These are phyloP conservation scores for Nylanderia fulva DNA, from an alignment of 1,140 invertebrate species.

Conservation along the genomic window DNA sequence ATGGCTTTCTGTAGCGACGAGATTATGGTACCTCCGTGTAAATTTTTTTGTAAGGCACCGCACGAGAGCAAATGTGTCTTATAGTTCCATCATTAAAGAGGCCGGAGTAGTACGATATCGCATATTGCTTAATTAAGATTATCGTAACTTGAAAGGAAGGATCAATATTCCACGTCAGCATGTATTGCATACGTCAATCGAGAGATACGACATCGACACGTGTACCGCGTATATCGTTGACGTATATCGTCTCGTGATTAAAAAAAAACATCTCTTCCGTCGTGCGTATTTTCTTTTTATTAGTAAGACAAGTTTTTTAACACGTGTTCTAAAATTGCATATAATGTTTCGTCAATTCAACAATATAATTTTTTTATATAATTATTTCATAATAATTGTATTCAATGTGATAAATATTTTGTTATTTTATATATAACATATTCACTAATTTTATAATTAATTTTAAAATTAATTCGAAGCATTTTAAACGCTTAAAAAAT, in stretches of 20 bases:
- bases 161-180: slow-evolving; percentile 1
- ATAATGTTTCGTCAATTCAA: background rate
- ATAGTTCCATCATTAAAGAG: slow-evolving; percentile 41
- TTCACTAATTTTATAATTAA: too few species aligned
- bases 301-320: background rate
- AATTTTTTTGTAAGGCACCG: slow-evolving; percentile 11
- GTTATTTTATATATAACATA: too few species aligned
- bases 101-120: slow-evolving; percentile 35
- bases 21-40: slow-evolving; percentile 6
- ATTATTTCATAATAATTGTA: too few species aligned
- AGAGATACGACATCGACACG: slow-evolving; percentile 6
- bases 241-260: background rate
- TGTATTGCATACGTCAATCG: slow-evolving; percentile 4
- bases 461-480: too few species aligned
- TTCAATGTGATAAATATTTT: too few species aligned
- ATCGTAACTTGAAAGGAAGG: slow-evolving; percentile 44
- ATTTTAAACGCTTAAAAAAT: background rate
- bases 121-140: slow-evolving; percentile 55
- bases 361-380: too few species aligned
- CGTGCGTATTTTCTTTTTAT: background rate
- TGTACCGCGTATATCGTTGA: too few species aligned
- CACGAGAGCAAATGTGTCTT: slow-evolving; percentile 26
- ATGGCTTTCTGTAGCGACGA: slow-evolving; percentile 22
- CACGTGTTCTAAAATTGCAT: background rate
- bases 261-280: background rate